phyloP scores from a whole-genome alignment of 1,140 invertebrate genomes.

The Gonatopus flavifemur region DNA sequence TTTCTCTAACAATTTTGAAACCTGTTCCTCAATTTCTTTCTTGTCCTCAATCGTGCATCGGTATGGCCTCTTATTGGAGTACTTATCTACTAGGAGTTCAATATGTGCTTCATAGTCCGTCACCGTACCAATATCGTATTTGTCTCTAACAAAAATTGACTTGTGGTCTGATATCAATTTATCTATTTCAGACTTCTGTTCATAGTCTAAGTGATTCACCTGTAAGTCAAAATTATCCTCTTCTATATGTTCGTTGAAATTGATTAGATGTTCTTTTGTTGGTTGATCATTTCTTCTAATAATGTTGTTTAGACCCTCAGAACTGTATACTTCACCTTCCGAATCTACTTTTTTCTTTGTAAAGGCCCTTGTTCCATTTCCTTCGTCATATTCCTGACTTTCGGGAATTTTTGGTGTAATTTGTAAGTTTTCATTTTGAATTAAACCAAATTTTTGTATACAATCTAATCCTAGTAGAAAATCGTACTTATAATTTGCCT shows the following conservation, averaged over 20 bases:
- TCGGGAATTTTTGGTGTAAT: too few species aligned
- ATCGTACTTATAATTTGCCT: too few species aligned
- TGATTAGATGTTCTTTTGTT: neutral
- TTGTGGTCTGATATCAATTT: neutral
- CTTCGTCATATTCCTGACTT: too few species aligned
- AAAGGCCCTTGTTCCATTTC: too few species aligned
- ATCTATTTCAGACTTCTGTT: neutral
- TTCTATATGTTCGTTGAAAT: conserved; percentile 9
- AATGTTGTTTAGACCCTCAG: too few species aligned
- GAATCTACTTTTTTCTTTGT: too few species aligned
- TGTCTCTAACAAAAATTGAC: conserved; percentile 3
- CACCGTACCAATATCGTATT: conserved; percentile 5
- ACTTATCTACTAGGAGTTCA: neutral
- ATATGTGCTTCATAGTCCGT: neutral
- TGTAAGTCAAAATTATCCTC: neutral
- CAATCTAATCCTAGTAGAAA: too few species aligned
- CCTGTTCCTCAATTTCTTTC: neutral
- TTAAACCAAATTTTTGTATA: too few species aligned
- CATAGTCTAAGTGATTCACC: neutral
- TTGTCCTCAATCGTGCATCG: conserved; percentile 1
- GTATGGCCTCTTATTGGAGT: conserved; percentile 5
- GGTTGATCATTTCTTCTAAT: too few species aligned
- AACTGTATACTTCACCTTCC: too few species aligned
- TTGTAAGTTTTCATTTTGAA: too few species aligned
- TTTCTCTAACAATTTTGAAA: neutral